Base-by-base conservation (phyloP, 1,140 invertebrate species). In the Penaeus chinensis region DNA sequence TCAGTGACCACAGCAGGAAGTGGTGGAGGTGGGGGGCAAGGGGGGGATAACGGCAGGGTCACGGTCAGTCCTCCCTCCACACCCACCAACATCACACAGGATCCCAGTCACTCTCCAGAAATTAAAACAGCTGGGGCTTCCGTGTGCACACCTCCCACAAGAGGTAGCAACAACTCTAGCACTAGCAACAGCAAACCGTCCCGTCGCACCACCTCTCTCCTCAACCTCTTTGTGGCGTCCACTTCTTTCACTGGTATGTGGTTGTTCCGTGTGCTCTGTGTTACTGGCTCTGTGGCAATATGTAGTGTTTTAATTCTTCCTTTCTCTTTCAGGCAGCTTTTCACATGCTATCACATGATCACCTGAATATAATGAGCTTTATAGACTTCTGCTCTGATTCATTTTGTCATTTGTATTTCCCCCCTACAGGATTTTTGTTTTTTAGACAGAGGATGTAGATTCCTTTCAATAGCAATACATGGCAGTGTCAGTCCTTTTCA, bases 191-290 rank as follows among this genome's bases (percentile, higher is more conserved):
- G 71, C 42, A 87, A 87, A 82, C 62, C 86, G 62, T 87, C 86
- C 71, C 86, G 86, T 93, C 96, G 96, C 94, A 97, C 97, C 93
- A 97, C 96, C 92, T 97, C 96, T 93, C 95, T 98, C 92, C 95
- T 97, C 93, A 97, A 98, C 95, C 94, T 97, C 93, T 98, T 97
- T 94, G 96, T 97, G 94, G 96, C 96, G 94, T 96, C 96, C 94
- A 96, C 96, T 82, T 86, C 88, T 76, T 89, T 88, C 93, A 96
- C 97, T 95, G 96, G 96, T 95, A 97, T 92, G 86, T 87, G 86
- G 86, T 66, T 87, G 86, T 62, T 87, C 69, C 60, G 47, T 87
- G 78, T 76, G 62, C 54, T 78, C 24, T 86, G 69, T 85, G 62
- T 61, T 78, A 66, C 62, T 76, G 69, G 81, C 86, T 87, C 86